phyloP scores from a whole-genome alignment of 2,888 invertebrate species.

The Penaeus monodon region DNA sequence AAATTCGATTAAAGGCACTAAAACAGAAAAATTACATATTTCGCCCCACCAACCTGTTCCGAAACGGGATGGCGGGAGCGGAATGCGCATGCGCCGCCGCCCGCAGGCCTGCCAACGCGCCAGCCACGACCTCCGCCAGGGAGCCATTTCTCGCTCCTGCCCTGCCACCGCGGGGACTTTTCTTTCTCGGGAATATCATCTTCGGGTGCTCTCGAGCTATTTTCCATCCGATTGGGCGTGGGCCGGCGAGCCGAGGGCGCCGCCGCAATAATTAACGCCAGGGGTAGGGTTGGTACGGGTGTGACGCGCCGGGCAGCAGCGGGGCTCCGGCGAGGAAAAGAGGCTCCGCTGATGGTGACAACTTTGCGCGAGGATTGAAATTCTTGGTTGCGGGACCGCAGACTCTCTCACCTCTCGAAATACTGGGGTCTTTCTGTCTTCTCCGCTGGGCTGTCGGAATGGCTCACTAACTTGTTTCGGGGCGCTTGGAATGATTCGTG shows the following conservation, averaged over 20 bases:
- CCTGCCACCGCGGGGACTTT: neutral
- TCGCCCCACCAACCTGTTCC: constrained; percentile 60
- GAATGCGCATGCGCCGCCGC: constrained; percentile 53
- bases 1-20: constrained; percentile 53
- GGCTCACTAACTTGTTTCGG: neutral
- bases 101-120: neutral
- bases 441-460: neutral
- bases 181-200: too few relatives aligned
- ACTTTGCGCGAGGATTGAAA: constrained; percentile 57
- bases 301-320: constrained; percentile 39
- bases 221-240: too few relatives aligned
- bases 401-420: constrained; percentile 26
- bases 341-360: constrained; percentile 32
- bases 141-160: neutral
- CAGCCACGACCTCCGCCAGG: neutral
- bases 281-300: constrained; percentile 30
- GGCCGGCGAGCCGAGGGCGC: too few relatives aligned
- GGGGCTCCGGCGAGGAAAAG: neutral
- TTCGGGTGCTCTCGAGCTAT: too few relatives aligned
- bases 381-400: constrained; percentile 51
- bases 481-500: neutral
- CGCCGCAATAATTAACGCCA: neutral
- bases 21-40: constrained; percentile 49
- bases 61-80: constrained; percentile 52
- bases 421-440: neutral